These are phyloP conservation scores for Taphrorychus bicolor DNA, from an alignment of 2,888 invertebrate genomes.

Conservation along the genomic window DNA sequence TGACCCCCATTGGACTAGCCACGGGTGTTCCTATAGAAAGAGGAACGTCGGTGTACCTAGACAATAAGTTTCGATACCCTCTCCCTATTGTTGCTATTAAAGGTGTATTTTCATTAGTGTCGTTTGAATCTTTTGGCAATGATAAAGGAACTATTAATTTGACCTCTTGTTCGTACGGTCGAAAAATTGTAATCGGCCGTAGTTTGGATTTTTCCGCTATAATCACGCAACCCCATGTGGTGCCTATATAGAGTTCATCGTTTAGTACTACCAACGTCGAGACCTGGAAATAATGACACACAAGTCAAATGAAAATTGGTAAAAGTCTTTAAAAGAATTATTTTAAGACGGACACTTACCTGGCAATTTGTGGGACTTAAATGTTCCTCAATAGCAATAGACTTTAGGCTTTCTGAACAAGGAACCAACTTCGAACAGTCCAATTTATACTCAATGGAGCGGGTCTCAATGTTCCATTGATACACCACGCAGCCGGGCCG, in stretches of 20 bases:
- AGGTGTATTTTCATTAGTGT: constrained; percentile 59
- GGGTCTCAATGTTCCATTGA: constrained; percentile 79
- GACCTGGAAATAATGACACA: constrained; percentile 62
- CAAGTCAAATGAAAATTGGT: background rate
- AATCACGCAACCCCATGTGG: constrained; percentile 93
- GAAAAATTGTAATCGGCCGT: constrained; percentile 89
- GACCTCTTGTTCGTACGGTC: constrained; percentile 86
- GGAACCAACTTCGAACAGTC: constrained; percentile 93
- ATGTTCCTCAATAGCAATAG: constrained; percentile 88
- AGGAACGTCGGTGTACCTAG: constrained; percentile 67
- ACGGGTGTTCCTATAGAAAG: constrained; percentile 56
- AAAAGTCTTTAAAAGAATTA: background rate
- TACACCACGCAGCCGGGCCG: constrained; percentile 89
- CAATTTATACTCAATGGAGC: constrained; percentile 76
- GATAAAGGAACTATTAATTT: constrained; percentile 69
- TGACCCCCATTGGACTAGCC: constrained; percentile 52
- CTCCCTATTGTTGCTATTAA: constrained; percentile 81
- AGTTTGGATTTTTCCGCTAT: constrained; percentile 83
- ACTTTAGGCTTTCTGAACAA: constrained; percentile 90
- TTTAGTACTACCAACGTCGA: constrained; percentile 72
- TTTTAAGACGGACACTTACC: too few relatives aligned
- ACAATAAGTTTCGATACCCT: constrained; percentile 81
- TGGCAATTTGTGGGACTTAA: constrained; percentile 79
- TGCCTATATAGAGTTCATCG: constrained; percentile 85
- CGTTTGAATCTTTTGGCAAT: constrained; percentile 53